Conservation (phyloP, 2,888 invertebrate genomes). For the Pyrrhopygopsis socrates region DNA sequence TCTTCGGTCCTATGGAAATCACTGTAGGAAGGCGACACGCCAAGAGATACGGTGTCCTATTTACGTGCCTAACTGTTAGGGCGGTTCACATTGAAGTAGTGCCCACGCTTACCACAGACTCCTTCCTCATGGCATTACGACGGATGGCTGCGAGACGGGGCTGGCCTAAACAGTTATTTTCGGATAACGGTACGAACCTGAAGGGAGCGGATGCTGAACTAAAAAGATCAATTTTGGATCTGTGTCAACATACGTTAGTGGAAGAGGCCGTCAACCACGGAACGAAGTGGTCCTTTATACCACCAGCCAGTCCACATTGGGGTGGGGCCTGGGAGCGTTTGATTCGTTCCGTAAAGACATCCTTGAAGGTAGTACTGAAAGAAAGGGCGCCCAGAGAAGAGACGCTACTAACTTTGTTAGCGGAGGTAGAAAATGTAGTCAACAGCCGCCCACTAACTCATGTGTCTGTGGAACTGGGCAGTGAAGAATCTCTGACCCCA, state of each 20-base stretch:
- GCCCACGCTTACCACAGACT: neutral
- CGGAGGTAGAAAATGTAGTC: slow-evolving; percentile 57
- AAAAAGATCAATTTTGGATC: neutral
- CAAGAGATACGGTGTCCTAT: slow-evolving; percentile 79
- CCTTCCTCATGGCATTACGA: slow-evolving; percentile 44
- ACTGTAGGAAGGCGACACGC: slow-evolving; percentile 67
- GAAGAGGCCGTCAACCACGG: neutral
- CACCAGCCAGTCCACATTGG: slow-evolving; percentile 50
- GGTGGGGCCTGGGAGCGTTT: slow-evolving; percentile 71
- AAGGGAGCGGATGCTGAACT: slow-evolving; percentile 47
- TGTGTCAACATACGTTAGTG: neutral
- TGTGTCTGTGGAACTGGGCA: slow-evolving; percentile 79
- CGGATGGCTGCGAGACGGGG: slow-evolving; percentile 74
- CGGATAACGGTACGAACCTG: slow-evolving; percentile 79
- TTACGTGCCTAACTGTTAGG: slow-evolving; percentile 80
- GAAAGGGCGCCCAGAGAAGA: slow-evolving; percentile 55
- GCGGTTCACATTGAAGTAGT: slow-evolving; percentile 74
- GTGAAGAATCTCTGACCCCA: slow-evolving; percentile 78
- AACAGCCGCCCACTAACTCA: slow-evolving; percentile 78
- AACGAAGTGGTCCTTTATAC: slow-evolving; percentile 39
- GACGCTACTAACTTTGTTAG: slow-evolving; percentile 43
- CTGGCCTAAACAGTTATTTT: slow-evolving; percentile 64
- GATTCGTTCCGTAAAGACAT: slow-evolving; percentile 59
- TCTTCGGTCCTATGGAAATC: slow-evolving; percentile 81
- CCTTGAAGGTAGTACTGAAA: slow-evolving; percentile 33